Conservation (phyloP, 2,113 vertebrate genomes). For the Hyla sarda region DNA sequence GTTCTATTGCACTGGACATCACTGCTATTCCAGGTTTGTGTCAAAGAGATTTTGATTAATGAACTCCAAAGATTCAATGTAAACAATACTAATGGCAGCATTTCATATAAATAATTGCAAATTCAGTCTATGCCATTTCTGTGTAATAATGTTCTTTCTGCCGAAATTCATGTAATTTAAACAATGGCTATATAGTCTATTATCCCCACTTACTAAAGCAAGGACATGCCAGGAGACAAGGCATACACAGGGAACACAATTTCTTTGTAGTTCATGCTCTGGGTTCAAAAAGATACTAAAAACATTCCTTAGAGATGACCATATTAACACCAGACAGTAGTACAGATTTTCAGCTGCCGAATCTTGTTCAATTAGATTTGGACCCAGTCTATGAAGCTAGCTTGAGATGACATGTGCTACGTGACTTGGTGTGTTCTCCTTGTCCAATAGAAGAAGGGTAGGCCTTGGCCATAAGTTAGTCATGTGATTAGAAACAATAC, state of each 20-base stretch:
- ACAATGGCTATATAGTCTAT: constrained; percentile 12
- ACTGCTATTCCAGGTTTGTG: constrained; percentile 37
- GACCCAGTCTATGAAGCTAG: too few relatives aligned
- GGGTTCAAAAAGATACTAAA: too few relatives aligned
- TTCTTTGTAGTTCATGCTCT: not conserved
- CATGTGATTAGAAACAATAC: too few relatives aligned
- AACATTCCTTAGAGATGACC: too few relatives aligned
- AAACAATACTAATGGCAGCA: constrained; percentile 50
- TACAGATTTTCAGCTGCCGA: too few relatives aligned
- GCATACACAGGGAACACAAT: not conserved
- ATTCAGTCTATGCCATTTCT: constrained; percentile 19
- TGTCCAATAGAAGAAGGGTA: too few relatives aligned
- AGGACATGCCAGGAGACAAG: not conserved
- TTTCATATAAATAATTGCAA: constrained; percentile 47
- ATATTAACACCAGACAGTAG: too few relatives aligned
- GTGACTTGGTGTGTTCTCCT: too few relatives aligned
- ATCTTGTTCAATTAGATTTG: too few relatives aligned
- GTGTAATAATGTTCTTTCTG: constrained; percentile 34
- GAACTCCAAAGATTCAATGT: constrained; percentile 46
- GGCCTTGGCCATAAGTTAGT: too few relatives aligned
- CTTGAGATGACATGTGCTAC: too few relatives aligned
- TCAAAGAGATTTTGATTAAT: constrained; percentile 50
- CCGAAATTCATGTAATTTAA: constrained; percentile 33
- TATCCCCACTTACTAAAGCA: not conserved
- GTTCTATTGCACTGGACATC: constrained; percentile 30